These are phyloP conservation scores for Aviceda subcristata DNA, from an alignment of 2,113 vertebrate genomes.

Conservation along the genomic window DNA sequence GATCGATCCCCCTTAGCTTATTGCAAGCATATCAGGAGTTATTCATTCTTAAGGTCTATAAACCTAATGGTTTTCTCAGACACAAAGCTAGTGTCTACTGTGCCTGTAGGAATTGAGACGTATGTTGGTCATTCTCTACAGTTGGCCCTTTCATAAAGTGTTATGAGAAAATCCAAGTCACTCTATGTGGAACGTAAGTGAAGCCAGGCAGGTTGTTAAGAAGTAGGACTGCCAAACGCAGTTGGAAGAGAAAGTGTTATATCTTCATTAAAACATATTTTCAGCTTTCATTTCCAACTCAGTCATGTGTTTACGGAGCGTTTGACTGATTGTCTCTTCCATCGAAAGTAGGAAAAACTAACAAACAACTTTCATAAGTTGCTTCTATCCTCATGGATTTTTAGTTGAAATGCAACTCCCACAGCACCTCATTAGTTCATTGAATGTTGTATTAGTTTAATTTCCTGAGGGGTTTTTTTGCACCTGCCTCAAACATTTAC, in stretches of 20 bases:
- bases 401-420: constrained; percentile 56
- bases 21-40: background rate
- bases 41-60: background rate
- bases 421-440: constrained; percentile 43
- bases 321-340: background rate
- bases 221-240: background rate
- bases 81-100: background rate
- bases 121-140: background rate
- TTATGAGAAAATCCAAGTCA: background rate
- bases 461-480: constrained; percentile 28
- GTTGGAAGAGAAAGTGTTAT: background rate
- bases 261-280: background rate
- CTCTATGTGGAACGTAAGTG: accelerated
- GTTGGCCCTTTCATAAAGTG: background rate
- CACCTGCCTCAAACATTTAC: constrained; percentile 37
- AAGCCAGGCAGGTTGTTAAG: background rate
- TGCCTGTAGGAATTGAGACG: background rate
- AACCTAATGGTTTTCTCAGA: background rate
- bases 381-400: background rate
- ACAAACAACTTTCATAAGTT: constrained; percentile 20
- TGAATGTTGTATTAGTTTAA: constrained; percentile 39
- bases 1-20: background rate
- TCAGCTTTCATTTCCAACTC: background rate
- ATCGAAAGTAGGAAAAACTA: background rate
- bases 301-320: background rate